These are phyloP conservation scores for Ephydatia muelleri DNA, from an alignment of 37 sponge, comb jelly and placozoan genomes.

Conservation along the genomic window DNA sequence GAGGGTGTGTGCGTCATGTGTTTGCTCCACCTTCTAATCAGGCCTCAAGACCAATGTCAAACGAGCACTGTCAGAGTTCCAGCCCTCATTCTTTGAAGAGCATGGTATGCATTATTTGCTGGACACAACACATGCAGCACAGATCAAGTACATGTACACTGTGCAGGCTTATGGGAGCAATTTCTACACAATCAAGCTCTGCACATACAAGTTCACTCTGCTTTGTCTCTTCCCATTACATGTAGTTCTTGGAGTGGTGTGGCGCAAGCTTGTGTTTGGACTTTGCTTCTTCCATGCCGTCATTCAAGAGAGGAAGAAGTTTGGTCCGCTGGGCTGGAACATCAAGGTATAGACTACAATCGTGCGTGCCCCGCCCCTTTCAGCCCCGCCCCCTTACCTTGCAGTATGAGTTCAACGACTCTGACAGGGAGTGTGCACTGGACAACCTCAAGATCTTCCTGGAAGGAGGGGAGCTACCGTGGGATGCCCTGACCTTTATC, in stretches of 20 bases:
- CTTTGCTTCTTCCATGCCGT: slow-evolving; percentile 99
- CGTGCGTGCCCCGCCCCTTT: neutral
- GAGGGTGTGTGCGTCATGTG: neutral
- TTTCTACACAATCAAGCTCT: too few relatives aligned
- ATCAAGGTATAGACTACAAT: slow-evolving; percentile 60
- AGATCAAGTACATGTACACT: neutral
- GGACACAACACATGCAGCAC: neutral
- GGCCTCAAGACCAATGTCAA: slow-evolving; percentile 91
- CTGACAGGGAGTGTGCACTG: slow-evolving; percentile 95
- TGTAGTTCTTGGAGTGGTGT: slow-evolving; percentile 71
- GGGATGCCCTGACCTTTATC: slow-evolving; percentile 97
- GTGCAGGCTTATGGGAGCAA: too few relatives aligned
- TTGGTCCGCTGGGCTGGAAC: slow-evolving; percentile 99
- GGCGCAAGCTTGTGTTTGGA: slow-evolving; percentile 97
- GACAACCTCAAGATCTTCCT: slow-evolving; percentile 96
- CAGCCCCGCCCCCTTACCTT: neutral
- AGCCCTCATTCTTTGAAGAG: slow-evolving; percentile 88
- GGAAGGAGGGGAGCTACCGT: slow-evolving; percentile 91
- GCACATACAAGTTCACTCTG: neutral
- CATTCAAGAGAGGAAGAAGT: slow-evolving; percentile 98
- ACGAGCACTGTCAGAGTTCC: slow-evolving; percentile 91
- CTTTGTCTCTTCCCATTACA: neutral
- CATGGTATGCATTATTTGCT: slow-evolving; percentile 50
- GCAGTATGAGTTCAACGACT: slow-evolving; percentile 97
- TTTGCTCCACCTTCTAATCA: slow-evolving; percentile 5